phyloP scores from a whole-genome alignment of 2,888 invertebrate genomes.

The Sphecodes monilicornis region DNA sequence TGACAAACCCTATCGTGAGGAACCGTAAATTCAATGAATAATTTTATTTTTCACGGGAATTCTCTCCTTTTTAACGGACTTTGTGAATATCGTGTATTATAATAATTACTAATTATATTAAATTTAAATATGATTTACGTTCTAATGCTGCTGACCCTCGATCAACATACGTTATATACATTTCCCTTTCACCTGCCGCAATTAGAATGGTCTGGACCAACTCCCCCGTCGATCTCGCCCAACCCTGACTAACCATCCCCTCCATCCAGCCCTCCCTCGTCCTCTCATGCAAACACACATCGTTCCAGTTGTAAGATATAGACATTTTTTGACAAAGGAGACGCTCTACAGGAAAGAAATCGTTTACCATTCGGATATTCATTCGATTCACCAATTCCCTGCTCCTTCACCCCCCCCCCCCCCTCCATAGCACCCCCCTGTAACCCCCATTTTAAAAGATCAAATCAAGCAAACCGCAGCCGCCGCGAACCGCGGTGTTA shows the following conservation, averaged over 20 bases:
- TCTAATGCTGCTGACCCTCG: constrained; percentile 76
- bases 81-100: constrained; percentile 85
- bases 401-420: neutral
- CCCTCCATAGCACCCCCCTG: neutral
- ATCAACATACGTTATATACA: constrained; percentile 61
- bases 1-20: constrained; percentile 72
- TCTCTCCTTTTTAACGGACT: constrained; percentile 80
- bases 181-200: constrained; percentile 44
- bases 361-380: constrained; percentile 53
- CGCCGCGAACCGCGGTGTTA: constrained; percentile 73
- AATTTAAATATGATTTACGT: constrained; percentile 83
- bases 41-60: constrained; percentile 76
- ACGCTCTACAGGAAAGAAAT: constrained; percentile 69
- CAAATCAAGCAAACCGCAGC: constrained; percentile 61
- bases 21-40: constrained; percentile 78
- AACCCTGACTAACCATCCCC: neutral
- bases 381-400: constrained; percentile 5
- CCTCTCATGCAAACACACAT: constrained; percentile 12
- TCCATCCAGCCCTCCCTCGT: neutral
- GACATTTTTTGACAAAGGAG: constrained; percentile 71
- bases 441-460: constrained; percentile 19
- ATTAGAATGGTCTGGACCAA: constrained; percentile 20
- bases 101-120: constrained; percentile 83
- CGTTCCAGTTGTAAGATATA: constrained; percentile 74
- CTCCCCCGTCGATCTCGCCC: neutral